Percentiles rank a stretch among this genome's conserved stretches.
phyloP scores from a whole-genome alignment of 30 jellyfish, hydroid and myxozoan genomes.

The Sanderia malayensis region DNA sequence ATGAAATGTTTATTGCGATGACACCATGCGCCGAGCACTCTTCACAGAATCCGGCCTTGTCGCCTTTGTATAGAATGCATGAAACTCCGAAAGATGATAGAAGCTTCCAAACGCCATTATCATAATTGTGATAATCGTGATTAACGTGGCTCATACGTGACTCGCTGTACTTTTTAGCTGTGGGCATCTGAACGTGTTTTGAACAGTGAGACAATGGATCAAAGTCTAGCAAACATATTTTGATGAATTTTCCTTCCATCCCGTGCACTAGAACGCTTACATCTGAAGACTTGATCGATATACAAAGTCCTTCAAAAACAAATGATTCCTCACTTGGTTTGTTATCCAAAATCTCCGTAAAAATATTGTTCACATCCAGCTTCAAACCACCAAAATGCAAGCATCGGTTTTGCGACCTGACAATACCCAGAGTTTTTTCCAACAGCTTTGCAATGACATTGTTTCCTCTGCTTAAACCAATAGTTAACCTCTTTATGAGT shows the following conservation, averaged over 20 bases:
- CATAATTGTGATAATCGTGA: not conserved
- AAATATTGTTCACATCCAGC: not conserved
- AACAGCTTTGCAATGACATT: constrained; percentile 5
- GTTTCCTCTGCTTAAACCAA: constrained; percentile 43
- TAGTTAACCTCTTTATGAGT: not conserved
- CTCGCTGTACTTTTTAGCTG: too few relatives aligned
- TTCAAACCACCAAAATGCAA: not conserved
- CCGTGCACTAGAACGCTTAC: not conserved
- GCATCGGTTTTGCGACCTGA: not conserved
- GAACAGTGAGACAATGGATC: constrained; percentile 7
- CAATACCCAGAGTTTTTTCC: not conserved
- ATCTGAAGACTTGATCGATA: not conserved
- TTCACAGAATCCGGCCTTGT: not conserved
- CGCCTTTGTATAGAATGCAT: constrained; percentile 41
- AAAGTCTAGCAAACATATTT: constrained; percentile 43
- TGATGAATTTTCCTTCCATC: constrained; percentile 10
- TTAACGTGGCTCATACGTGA: too few relatives aligned
- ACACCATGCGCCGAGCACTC: constrained; percentile 10
- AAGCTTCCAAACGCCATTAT: not conserved
- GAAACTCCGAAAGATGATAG: constrained; percentile 16
- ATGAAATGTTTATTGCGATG: constrained; percentile 11
- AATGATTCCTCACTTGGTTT: constrained; percentile 16
- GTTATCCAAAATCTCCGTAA: constrained; percentile 17
- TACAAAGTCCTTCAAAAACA: constrained; percentile 40
- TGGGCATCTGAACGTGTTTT: not conserved